Evolutionary conservation across 2,113 vertebrate genomes (phyloP).

Genomic region (Penelope pileata): DNA sequence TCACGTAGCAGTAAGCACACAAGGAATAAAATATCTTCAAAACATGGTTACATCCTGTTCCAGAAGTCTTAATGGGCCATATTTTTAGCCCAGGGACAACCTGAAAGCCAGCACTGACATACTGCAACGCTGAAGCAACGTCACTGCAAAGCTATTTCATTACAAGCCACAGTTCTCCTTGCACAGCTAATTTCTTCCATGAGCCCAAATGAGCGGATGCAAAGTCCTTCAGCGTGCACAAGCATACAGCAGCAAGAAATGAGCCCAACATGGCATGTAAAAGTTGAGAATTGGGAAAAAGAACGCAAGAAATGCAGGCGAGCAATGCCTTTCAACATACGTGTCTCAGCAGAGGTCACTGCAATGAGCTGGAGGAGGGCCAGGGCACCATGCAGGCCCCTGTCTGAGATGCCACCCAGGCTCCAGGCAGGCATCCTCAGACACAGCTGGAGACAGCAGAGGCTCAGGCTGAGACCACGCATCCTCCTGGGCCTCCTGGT

Average conservation of each 20-base stretch:
- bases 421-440: background rate
- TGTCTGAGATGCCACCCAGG: background rate
- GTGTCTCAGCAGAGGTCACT: background rate
- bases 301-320: background rate
- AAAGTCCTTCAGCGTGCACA: background rate
- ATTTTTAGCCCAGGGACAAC: slow-evolving; percentile 39
- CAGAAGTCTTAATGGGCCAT: slow-evolving; percentile 3
- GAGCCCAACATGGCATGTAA: background rate
- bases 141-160: slow-evolving; percentile 2
- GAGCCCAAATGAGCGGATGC: background rate
- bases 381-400: background rate
- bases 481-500: background rate
- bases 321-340: background rate
- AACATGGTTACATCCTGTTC: background rate
- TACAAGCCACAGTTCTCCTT: background rate
- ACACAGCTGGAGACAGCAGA: background rate
- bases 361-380: slow-evolving; percentile 3
- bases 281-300: background rate
- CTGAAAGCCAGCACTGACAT: slow-evolving; percentile 1
- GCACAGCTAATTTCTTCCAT: background rate
- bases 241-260: background rate
- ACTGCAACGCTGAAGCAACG: background rate
- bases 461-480: background rate
- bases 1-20: background rate
- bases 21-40: background rate